These are phyloP conservation scores for Nasonia vitripennis DNA, from an alignment of 1,140 invertebrate genomes.

Conservation along the genomic window DNA sequence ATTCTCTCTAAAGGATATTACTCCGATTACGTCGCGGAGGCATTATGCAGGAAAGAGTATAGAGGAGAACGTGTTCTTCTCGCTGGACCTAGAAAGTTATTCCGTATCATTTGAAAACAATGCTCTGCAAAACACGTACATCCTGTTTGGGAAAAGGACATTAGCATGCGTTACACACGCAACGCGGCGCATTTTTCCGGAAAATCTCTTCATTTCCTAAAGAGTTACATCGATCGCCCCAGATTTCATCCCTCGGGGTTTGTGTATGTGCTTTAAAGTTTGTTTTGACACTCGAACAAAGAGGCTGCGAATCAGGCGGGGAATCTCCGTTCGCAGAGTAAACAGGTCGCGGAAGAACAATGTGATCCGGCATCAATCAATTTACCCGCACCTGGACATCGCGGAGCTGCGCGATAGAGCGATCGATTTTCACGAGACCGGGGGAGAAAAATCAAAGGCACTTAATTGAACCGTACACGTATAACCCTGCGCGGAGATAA, in stretches of 20 bases:
- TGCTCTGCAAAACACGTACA: background rate
- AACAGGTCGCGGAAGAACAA: too few relatives aligned
- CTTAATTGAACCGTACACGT: conserved; percentile 26
- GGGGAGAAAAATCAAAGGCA: background rate
- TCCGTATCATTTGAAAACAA: conserved; percentile 44
- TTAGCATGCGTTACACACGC: background rate
- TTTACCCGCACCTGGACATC: background rate
- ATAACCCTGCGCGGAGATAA: background rate
- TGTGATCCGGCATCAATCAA: background rate
- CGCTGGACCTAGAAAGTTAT: conserved; percentile 14
- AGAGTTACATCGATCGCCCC: too few relatives aligned
- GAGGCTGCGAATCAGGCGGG: too few relatives aligned
- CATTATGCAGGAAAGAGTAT: too few relatives aligned
- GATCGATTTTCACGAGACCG: background rate
- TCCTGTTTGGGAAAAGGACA: background rate
- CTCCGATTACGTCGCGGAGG: background rate
- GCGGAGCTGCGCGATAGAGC: background rate
- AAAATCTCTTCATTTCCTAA: background rate
- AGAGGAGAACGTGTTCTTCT: background rate
- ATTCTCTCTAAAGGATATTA: conserved; percentile 6
- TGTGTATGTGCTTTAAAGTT: too few relatives aligned
- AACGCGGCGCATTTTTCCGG: background rate
- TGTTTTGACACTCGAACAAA: too few relatives aligned
- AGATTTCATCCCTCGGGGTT: background rate
- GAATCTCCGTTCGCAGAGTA: too few relatives aligned